Percentiles rank a stretch among this genome's conserved stretches.
Evolutionary conservation across 2,113 vertebrate species (phyloP).

Genomic region (Tachysurus fulvidraco): DNA sequence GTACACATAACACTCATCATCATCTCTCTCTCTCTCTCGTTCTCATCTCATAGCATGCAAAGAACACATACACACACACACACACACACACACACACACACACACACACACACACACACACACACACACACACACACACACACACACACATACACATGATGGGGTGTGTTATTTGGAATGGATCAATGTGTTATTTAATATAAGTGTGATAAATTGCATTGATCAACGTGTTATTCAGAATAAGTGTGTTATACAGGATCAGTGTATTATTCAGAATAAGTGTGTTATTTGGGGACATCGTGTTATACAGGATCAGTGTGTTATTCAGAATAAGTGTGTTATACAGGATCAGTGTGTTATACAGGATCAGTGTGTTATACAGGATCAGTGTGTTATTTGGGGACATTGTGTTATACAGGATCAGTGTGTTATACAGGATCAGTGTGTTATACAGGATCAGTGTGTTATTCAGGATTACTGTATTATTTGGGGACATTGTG

Average conservation of each 20-base stretch:
- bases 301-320: not conserved
- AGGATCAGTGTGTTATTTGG: not conserved
- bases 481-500: not conserved
- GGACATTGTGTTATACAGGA: not conserved
- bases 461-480: not conserved
- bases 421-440: not conserved
- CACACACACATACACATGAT: no score
- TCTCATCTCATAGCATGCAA: not conserved
- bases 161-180: no score
- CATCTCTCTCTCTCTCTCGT: not conserved
- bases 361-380: not conserved
- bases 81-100: slow-evolving; percentile 18
- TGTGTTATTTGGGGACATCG: not conserved
- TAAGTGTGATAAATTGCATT: no score
- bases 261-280: not conserved
- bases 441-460: not conserved
- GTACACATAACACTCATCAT: not conserved
- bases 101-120: not conserved
- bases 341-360: not conserved
- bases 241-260: not conserved
- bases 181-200: no score
- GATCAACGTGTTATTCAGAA: no score
- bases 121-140: not conserved
- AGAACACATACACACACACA: not conserved
- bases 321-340: not conserved